Evolutionary conservation across 2,888 invertebrate species (phyloP), one percentile per base, ranked within the genome.

Genomic region (Epirrhoe tristata): DNA sequence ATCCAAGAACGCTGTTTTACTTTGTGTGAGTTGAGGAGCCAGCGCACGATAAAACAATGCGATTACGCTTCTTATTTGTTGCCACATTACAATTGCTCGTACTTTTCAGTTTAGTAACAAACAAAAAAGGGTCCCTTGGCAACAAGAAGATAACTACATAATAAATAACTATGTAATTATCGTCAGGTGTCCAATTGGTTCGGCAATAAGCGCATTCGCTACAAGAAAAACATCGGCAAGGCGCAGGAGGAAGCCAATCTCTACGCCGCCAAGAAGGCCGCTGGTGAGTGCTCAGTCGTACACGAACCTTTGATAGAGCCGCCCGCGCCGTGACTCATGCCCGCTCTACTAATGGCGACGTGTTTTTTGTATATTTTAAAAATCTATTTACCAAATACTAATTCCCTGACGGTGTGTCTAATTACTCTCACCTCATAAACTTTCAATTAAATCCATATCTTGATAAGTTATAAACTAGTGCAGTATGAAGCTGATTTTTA

Each of bases 211-310:
- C 96, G 99, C 85, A 99, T 99, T 94, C 97, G 99, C 82, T 99
- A 99, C 95, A 99, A 99, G 97, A 99, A 99, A 95, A 99, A 99
- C 94, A 99, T 99, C 79, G 99, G 99, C 83, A 99, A 99, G 93
- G 99, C 99, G 66, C 99, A 99, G 92, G 99, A 99, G 93, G 99
- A 99, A 93, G 99, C 99, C 67, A 99, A 99, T 93, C 94, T 99
- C 84, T 99, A 99, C 93, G 99, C 99, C 70, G 99, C 99, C 74
- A 99, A 99, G 94, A 99, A 99, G 91, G 98, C 98, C 77, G 98
- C 98, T 77, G 98, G 98, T 94, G 95, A 90, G 55, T 75, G 31
- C 14, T 43, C 0, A 1, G 31, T 48, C 31, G 10, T 5, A 4
- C 55, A 50, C 39, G 3, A 8, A 51, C 16, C 32, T 54, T 17